A percentile compares a stretch with the other conserved stretches of the same genome.
Evolutionary conservation across 2,797 vertebrate species (phyloP).

Genomic region (Simalia tracyae): DNA sequence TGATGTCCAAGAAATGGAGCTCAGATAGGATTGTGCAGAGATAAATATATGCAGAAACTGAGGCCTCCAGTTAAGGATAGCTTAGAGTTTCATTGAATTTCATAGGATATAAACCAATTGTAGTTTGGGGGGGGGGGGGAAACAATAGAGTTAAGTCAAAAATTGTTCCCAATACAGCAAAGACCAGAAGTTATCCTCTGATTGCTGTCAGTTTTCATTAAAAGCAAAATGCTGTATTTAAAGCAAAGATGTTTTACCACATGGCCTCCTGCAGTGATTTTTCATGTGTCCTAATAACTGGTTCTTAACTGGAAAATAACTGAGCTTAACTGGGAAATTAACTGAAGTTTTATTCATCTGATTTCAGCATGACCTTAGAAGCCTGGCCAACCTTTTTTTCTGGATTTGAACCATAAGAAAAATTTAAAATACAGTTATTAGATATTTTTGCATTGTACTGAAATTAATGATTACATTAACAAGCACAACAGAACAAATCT

Average conservation of each 20-base stretch:
- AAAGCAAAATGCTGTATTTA: neutral
- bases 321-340: neutral
- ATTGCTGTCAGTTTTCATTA: neutral
- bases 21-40: neutral
- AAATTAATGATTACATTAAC: neutral
- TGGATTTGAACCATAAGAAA: neutral
- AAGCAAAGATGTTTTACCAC: neutral
- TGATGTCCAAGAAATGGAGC: neutral
- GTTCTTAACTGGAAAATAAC: neutral
- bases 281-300: neutral
- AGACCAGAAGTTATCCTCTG: neutral
- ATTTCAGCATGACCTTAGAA: neutral
- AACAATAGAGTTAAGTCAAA: neutral
- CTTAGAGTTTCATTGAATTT: neutral
- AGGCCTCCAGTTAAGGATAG: neutral
- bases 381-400: neutral
- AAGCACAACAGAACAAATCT: neutral
- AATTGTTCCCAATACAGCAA: neutral
- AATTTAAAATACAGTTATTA: neutral
- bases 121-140: neutral
- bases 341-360: neutral
- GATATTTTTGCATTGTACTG: neutral
- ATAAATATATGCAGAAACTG: neutral
- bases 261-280: neutral
- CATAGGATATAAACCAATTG: neutral